Conservation (phyloP, 2,113 vertebrate species). For the Labrus mixtus region DNA sequence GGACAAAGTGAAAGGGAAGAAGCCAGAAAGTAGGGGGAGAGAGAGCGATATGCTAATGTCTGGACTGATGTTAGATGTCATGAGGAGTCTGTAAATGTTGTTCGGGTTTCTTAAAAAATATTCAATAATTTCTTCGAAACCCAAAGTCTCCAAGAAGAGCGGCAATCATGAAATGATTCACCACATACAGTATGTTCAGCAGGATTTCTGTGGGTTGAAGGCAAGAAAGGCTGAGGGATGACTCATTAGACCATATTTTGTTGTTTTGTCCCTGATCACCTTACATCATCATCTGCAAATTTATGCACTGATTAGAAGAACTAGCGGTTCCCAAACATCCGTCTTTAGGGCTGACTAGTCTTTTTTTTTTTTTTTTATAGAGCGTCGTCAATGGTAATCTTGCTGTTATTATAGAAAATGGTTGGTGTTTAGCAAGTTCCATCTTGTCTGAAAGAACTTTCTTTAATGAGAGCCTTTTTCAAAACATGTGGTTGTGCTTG, state of each 20-base stretch:
- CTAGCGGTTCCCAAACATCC: conserved; percentile 5
- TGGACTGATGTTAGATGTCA: no score
- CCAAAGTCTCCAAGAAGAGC: conserved; percentile 10
- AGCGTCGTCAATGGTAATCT: not conserved
- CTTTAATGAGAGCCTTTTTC: not conserved
- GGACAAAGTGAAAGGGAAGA: no score
- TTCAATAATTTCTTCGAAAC: not conserved
- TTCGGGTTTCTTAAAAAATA: not conserved
- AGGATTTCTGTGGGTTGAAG: conserved; percentile 22
- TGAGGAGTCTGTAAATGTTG: conserved; percentile 1
- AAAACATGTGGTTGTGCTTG: no score
- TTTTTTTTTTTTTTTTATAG: conserved; percentile 15
- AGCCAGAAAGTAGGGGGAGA: no score
- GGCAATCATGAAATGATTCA: conserved; percentile 14
- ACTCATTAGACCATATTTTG: conserved; percentile 14
- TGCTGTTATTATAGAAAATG: conserved; percentile 10
- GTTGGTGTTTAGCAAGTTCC: not conserved
- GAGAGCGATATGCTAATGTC: no score
- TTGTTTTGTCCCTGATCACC: conserved; percentile 3
- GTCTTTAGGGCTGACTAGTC: not conserved
- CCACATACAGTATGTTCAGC: conserved; percentile 16
- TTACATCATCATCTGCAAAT: conserved; percentile 25
- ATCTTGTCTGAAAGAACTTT: not conserved
- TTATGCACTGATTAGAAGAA: not conserved
- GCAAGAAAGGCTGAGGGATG: conserved; percentile 22